Evolutionary conservation across 1,140 invertebrate species (phyloP).

Genomic region (Drosophila lowei): DNA sequence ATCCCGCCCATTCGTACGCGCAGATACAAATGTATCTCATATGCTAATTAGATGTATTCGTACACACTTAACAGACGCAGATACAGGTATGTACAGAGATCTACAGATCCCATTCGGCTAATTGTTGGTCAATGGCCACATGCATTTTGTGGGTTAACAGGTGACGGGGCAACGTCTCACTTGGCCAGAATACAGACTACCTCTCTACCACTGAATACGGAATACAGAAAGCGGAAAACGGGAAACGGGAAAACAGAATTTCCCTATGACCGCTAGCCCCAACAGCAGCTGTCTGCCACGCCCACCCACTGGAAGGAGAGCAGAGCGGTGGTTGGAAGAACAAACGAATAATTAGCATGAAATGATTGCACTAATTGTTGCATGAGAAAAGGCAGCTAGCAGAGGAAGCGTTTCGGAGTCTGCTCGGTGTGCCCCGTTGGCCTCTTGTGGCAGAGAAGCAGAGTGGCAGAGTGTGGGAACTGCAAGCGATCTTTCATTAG

Average conservation of each 20-base stretch:
- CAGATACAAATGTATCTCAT: slow-evolving; percentile 33
- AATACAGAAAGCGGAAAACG: slow-evolving; percentile 6
- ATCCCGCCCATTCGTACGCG: slow-evolving; percentile 1
- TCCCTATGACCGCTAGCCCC: slow-evolving; percentile 67
- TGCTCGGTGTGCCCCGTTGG: neutral
- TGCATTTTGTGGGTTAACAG: slow-evolving; percentile 74
- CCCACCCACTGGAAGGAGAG: slow-evolving; percentile 20
- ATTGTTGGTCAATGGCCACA: slow-evolving; percentile 66
- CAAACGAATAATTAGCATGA: slow-evolving; percentile 73
- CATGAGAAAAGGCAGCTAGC: slow-evolving; percentile 43
- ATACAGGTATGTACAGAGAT: slow-evolving; percentile 21
- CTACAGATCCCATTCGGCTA: slow-evolving; percentile 48
- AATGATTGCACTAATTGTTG: slow-evolving; percentile 76
- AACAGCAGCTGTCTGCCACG: slow-evolving; percentile 30
- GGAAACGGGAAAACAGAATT: slow-evolving; percentile 23
- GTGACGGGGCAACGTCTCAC: slow-evolving; percentile 60
- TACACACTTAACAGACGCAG: slow-evolving; percentile 41
- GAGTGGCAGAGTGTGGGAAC: slow-evolving; percentile 55
- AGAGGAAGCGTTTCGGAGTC: neutral
- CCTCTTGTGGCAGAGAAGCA: too few species aligned
- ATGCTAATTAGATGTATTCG: slow-evolving; percentile 68
- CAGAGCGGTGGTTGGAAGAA: slow-evolving; percentile 48
- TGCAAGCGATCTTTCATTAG: slow-evolving; percentile 66
- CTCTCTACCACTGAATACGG: neutral
- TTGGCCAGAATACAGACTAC: slow-evolving; percentile 4